These are phyloP conservation scores for Sclerodermus sp. DNA, from an alignment of 2,888 invertebrate genomes.

Conservation along the genomic window DNA sequence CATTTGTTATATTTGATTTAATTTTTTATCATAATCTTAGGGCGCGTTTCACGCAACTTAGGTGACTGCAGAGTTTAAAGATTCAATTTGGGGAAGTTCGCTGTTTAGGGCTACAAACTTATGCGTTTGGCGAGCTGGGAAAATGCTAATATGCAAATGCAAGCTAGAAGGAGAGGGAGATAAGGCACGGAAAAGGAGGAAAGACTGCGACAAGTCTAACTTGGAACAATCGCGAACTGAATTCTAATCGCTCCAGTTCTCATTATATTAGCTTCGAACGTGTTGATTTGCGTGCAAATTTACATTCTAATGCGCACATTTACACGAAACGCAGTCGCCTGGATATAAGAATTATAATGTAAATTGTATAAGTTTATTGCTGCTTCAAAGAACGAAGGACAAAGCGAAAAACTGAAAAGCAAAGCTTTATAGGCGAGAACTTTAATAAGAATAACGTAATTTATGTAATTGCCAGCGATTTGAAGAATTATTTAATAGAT, in stretches of 20 bases:
- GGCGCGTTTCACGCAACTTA: not conserved
- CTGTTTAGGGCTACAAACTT: not conserved
- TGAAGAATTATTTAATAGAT: conserved; percentile 34
- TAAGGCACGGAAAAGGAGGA: not conserved
- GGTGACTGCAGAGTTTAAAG: not conserved
- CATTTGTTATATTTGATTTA: no score
- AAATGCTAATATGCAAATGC: not conserved
- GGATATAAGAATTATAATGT: no score
- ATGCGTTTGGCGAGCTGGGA: not conserved
- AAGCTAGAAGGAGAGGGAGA: not conserved
- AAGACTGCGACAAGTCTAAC: not conserved
- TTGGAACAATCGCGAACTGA: not conserved
- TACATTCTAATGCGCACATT: no score
- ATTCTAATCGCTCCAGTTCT: no score
- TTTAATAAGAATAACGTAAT: not conserved
- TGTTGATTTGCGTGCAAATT: not conserved
- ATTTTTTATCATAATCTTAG: no score
- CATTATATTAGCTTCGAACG: not conserved
- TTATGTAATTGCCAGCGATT: conserved; percentile 52
- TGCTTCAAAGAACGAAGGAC: no score
- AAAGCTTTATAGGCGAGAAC: no score
- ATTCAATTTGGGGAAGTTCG: not conserved
- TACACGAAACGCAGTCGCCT: no score
- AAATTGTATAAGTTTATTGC: no score
- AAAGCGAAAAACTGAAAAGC: no score